Evolutionary conservation across 2,113 vertebrate genomes (phyloP).

Genomic region (Mesembrinibis cayennensis): DNA sequence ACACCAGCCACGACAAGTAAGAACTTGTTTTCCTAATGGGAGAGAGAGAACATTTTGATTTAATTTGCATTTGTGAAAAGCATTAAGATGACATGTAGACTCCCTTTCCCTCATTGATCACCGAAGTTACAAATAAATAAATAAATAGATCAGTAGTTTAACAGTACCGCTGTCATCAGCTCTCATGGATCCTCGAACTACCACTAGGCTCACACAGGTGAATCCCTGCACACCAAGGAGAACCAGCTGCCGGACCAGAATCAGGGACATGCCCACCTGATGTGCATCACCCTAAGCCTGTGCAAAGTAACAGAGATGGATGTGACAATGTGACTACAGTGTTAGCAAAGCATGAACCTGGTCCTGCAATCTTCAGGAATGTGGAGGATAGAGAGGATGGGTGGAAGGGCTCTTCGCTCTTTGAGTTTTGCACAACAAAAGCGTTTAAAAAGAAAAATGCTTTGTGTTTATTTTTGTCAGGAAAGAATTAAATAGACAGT

Average conservation of each 20-base stretch:
- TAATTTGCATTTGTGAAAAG: background rate
- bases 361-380: background rate
- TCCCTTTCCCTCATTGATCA: background rate
- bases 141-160: background rate
- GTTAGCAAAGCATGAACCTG: background rate
- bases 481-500: background rate
- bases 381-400: fast-evolving
- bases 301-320: background rate
- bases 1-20: background rate
- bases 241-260: background rate
- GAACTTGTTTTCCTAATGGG: background rate
- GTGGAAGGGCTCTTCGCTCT: background rate
- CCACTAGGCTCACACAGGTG: fast-evolving
- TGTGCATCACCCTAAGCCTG: background rate
- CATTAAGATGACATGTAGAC: background rate
- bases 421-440: background rate
- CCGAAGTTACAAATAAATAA: background rate
- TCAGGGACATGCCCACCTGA: too few relatives aligned
- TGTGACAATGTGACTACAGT: background rate
- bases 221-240: background rate
- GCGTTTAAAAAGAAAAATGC: background rate
- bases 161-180: background rate
- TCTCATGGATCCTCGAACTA: background rate
- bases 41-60: background rate
- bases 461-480: background rate